A percentile compares a stretch with the other conserved stretches of the same genome.
Conservation (phyloP, 2,113 vertebrate genomes). For the Sylvilagus bachmani region DNA sequence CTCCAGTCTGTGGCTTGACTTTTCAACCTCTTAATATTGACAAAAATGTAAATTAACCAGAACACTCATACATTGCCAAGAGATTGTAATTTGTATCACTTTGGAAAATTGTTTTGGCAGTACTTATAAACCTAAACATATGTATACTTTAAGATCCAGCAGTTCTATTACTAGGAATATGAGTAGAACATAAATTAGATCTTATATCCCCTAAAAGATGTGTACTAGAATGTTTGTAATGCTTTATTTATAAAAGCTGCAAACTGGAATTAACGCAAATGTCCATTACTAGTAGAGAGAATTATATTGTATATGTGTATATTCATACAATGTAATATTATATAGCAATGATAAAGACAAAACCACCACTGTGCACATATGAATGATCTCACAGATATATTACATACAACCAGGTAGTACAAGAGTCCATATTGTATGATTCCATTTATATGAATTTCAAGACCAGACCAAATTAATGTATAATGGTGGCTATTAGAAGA, state of each 20-base stretch:
- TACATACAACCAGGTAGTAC: background rate
- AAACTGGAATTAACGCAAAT: background rate
- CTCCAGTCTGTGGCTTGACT: background rate
- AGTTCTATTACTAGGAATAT: background rate
- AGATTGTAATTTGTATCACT: background rate
- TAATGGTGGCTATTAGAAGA: background rate
- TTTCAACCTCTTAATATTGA: background rate
- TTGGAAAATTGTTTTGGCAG: background rate
- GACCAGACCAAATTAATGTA: background rate
- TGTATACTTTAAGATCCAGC: background rate
- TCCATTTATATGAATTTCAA: background rate
- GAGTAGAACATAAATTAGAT: background rate
- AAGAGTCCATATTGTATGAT: background rate
- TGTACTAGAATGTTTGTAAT: background rate
- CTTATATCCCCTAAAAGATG: background rate
- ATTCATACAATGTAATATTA: conserved; percentile 2
- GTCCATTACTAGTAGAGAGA: background rate
- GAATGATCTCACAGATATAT: background rate
- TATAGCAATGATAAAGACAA: background rate
- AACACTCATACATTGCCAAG: background rate
- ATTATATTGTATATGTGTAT: background rate
- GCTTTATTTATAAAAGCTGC: background rate
- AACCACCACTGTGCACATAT: background rate
- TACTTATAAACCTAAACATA: background rate
- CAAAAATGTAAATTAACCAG: conserved; percentile 8